These are phyloP conservation scores for Phoxinus phoxinus DNA, from an alignment of 2,113 vertebrate species.

Conservation along the genomic window DNA sequence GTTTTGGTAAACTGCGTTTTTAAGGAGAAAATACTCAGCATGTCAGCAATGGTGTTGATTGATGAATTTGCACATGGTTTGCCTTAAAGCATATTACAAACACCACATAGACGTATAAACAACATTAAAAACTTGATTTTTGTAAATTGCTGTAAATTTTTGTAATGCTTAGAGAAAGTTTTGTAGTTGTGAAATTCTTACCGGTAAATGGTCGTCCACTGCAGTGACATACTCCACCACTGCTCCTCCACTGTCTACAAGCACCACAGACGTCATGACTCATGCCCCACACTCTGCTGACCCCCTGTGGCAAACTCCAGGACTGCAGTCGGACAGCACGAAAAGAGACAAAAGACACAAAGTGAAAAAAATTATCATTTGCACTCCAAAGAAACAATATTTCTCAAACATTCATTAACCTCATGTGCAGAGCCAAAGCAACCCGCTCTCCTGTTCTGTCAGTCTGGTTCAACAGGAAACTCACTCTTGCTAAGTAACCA, in stretches of 20 bases:
- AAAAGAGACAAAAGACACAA: not conserved
- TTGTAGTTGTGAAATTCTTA: conserved; percentile 4
- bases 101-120: too few relatives aligned
- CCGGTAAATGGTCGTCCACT: conserved; percentile 73
- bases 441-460: not conserved
- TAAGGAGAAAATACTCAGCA: too few relatives aligned
- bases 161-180: not conserved
- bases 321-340: conserved; percentile 23
- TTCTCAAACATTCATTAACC: not conserved
- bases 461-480: conserved; percentile 35
- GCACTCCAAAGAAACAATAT: not conserved
- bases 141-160: too few relatives aligned
- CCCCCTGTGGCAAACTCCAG: conserved; percentile 52
- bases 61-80: too few relatives aligned
- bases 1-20: too few relatives aligned
- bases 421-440: not conserved
- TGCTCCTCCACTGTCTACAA: conserved; percentile 85
- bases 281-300: conserved; percentile 73
- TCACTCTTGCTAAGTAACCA: conserved; percentile 28
- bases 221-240: conserved; percentile 86
- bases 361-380: not conserved
- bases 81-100: too few relatives aligned
- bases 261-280: conserved; percentile 90
- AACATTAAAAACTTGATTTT: too few relatives aligned
- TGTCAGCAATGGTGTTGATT: too few relatives aligned